These are phyloP conservation scores for Urocitellus parryii DNA, from an alignment of 2,113 vertebrate genomes.

Conservation along the genomic window DNA sequence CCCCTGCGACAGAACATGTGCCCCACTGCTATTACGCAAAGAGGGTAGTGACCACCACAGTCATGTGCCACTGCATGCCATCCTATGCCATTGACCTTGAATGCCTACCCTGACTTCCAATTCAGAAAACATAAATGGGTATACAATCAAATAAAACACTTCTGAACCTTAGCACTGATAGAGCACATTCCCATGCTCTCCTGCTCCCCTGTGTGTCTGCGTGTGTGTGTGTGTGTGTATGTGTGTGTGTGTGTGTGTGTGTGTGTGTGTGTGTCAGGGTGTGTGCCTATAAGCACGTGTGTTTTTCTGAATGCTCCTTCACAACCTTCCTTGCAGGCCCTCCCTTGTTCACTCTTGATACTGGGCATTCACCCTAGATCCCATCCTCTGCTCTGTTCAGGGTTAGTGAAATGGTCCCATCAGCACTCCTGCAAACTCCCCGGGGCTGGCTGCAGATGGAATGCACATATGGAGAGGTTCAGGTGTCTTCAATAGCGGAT, in stretches of 20 bases:
- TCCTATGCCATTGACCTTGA: neutral
- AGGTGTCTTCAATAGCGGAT: neutral
- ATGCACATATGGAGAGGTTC: neutral
- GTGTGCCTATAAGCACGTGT: too few relatives aligned
- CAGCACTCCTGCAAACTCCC: neutral
- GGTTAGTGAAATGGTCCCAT: neutral
- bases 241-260: too few relatives aligned
- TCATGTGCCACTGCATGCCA: neutral
- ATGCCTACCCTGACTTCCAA: neutral
- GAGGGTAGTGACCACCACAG: neutral
- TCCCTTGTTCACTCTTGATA: neutral
- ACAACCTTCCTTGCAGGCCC: neutral
- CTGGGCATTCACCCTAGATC: too few relatives aligned
- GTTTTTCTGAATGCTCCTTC: neutral
- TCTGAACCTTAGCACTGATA: neutral
- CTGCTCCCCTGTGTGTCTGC: fast-evolving
- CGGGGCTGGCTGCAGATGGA: neutral
- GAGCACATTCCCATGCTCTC: neutral
- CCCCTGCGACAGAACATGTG: neutral
- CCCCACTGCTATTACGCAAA: too few relatives aligned
- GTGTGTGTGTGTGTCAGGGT: too few relatives aligned
- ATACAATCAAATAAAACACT: too few relatives aligned
- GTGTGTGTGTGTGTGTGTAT: too few relatives aligned
- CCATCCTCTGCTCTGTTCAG: neutral
- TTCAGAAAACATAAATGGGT: too few relatives aligned